Percentiles rank a stretch among this genome's conserved stretches.
phyloP scores from a whole-genome alignment of 2,888 invertebrate species.

The Crematogaster levior region DNA sequence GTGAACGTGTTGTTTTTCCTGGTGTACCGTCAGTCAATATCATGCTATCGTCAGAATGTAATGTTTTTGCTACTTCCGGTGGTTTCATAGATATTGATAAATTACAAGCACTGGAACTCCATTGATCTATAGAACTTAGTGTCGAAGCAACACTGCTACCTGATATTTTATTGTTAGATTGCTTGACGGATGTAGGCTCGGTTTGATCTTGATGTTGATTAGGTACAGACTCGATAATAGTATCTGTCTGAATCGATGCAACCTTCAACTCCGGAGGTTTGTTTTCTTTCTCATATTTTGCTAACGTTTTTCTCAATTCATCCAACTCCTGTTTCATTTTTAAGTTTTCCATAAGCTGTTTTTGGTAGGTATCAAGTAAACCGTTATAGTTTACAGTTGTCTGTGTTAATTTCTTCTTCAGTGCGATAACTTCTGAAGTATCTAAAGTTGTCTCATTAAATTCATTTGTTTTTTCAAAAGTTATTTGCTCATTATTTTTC shows the following conservation, averaged over 20 bases:
- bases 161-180: slow-evolving; percentile 63
- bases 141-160: slow-evolving; percentile 75
- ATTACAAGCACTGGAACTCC: slow-evolving; percentile 80
- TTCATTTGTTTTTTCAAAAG: slow-evolving; percentile 47
- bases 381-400: slow-evolving; percentile 72
- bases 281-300: slow-evolving; percentile 60
- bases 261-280: slow-evolving; percentile 69
- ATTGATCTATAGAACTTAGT: slow-evolving; percentile 78
- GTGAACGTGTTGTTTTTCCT: slow-evolving; percentile 64
- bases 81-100: slow-evolving; percentile 78
- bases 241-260: slow-evolving; percentile 78
- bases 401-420: slow-evolving; percentile 72
- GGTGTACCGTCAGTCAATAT: slow-evolving; percentile 64
- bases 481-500: slow-evolving; percentile 54
- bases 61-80: slow-evolving; percentile 75
- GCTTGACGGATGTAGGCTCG: slow-evolving; percentile 29
- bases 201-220: slow-evolving; percentile 23
- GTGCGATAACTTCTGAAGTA: slow-evolving; percentile 60
- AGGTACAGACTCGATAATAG: slow-evolving; percentile 14
- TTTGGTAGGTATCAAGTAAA: slow-evolving; percentile 77
- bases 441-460: slow-evolving; percentile 54
- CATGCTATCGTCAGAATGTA: slow-evolving; percentile 79
- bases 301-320: slow-evolving; percentile 69
- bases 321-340: slow-evolving; percentile 78
- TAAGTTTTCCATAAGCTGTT: slow-evolving; percentile 77